Conservation (phyloP, 2,888 invertebrate species). For the Coenonympha glycerion region DNA sequence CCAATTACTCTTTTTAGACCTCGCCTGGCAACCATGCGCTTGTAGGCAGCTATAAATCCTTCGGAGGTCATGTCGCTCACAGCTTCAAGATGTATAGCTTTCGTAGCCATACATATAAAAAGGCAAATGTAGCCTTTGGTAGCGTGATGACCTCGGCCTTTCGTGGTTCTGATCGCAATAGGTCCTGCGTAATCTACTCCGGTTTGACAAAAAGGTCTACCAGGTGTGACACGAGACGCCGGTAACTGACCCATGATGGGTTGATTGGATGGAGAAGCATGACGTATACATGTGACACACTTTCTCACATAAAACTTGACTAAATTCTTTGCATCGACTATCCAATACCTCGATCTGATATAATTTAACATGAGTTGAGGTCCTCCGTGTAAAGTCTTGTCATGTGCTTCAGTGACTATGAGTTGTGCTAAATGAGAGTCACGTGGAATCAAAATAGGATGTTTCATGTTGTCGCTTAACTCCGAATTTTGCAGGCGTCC, state of each 20-base stretch:
- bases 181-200: constrained; percentile 30
- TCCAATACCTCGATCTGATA: too few relatives aligned
- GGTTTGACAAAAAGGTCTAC: constrained; percentile 18
- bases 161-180: constrained; percentile 19
- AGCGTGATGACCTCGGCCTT: constrained; percentile 27
- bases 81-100: constrained; percentile 25
- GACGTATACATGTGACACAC: constrained; percentile 24
- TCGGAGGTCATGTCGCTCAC: constrained; percentile 22
- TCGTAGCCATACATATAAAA: constrained; percentile 26
- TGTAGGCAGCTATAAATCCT: constrained; percentile 25
- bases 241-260: constrained; percentile 30
- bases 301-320: background rate
- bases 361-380: too few relatives aligned
- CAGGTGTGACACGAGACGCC: constrained; percentile 15
- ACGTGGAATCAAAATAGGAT: too few relatives aligned
- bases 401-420: too few relatives aligned
- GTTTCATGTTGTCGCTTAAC: too few relatives aligned
- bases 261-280: constrained; percentile 4
- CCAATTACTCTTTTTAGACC: constrained; percentile 13
- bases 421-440: too few relatives aligned
- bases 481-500: too few relatives aligned
- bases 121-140: constrained; percentile 21
- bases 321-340: too few relatives aligned
- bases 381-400: too few relatives aligned
- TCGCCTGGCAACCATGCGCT: constrained; percentile 15